These are phyloP conservation scores for Acrocephalus kingi DNA, from an alignment of 2,113 vertebrate genomes.

Conservation along the genomic window DNA sequence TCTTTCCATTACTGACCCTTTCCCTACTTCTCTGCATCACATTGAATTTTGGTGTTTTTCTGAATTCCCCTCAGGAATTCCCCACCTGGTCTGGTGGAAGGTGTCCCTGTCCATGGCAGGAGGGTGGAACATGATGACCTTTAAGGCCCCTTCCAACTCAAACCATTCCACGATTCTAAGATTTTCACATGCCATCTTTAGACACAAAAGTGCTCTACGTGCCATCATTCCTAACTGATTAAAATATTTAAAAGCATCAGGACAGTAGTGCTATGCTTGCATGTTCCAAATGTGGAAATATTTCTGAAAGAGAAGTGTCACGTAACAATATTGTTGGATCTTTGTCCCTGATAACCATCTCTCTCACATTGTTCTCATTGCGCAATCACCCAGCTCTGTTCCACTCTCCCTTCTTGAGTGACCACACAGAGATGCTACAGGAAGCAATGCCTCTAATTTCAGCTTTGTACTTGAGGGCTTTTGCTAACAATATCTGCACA, in stretches of 20 bases:
- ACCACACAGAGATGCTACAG: slow-evolving; percentile 76
- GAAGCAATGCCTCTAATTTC: slow-evolving; percentile 74
- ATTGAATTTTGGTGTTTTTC: neutral
- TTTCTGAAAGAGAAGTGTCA: neutral
- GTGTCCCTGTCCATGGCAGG: neutral
- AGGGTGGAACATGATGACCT: neutral
- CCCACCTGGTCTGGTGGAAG: neutral
- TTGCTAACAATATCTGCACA: slow-evolving; percentile 13
- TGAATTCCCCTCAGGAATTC: neutral
- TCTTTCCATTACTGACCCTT: neutral
- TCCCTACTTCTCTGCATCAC: neutral
- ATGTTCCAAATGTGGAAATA: neutral
- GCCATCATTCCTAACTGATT: neutral
- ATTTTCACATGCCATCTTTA: neutral
- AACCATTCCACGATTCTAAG: neutral
- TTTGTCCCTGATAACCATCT: slow-evolving; percentile 69
- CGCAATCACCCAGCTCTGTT: slow-evolving; percentile 50
- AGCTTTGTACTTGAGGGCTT: slow-evolving; percentile 55
- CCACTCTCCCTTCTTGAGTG: slow-evolving; percentile 68
- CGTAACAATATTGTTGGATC: slow-evolving; percentile 20
- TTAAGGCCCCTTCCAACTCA: neutral
- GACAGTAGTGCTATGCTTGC: neutral
- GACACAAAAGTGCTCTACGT: fast-evolving
- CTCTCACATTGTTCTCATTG: slow-evolving; percentile 53
- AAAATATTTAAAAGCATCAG: neutral